These are phyloP conservation scores for Hippolais icterina DNA, from an alignment of 2,113 vertebrate species.

Conservation along the genomic window DNA sequence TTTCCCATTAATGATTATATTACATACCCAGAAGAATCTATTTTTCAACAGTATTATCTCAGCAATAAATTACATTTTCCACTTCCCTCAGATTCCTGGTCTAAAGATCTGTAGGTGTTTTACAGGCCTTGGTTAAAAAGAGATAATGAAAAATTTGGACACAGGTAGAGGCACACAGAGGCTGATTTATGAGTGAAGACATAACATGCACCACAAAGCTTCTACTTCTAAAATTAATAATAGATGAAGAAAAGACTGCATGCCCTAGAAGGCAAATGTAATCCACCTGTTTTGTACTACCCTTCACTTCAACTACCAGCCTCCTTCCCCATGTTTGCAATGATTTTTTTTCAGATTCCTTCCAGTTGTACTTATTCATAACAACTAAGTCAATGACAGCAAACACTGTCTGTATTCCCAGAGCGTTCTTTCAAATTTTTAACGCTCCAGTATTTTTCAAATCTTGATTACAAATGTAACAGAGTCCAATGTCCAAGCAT, in stretches of 20 bases:
- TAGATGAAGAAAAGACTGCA: conserved; percentile 1
- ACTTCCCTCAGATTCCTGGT: not conserved
- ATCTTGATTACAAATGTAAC: not conserved
- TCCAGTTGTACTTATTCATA: not conserved
- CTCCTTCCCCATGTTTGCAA: not conserved
- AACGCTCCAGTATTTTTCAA: not conserved
- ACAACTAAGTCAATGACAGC: not conserved
- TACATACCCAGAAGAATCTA: conserved; percentile 12
- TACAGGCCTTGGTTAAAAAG: not conserved
- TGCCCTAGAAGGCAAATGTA: not conserved
- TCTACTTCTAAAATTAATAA: conserved; percentile 10
- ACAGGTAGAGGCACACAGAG: not conserved
- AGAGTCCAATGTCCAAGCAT: not conserved
- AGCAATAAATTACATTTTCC: conserved; percentile 26
- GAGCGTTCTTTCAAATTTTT: not conserved
- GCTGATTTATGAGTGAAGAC: conserved; percentile 13
- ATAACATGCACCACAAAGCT: not conserved
- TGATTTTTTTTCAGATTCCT: not conserved
- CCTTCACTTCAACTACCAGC: not conserved
- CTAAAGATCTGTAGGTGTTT: conserved; percentile 19
- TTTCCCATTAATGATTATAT: not conserved
- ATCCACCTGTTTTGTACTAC: not conserved
- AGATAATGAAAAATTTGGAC: not conserved
- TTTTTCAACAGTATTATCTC: conserved; percentile 26
- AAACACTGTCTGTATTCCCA: not conserved